These are phyloP conservation scores for Atherix ibis DNA, from an alignment of 2,888 invertebrate genomes.

Conservation along the genomic window DNA sequence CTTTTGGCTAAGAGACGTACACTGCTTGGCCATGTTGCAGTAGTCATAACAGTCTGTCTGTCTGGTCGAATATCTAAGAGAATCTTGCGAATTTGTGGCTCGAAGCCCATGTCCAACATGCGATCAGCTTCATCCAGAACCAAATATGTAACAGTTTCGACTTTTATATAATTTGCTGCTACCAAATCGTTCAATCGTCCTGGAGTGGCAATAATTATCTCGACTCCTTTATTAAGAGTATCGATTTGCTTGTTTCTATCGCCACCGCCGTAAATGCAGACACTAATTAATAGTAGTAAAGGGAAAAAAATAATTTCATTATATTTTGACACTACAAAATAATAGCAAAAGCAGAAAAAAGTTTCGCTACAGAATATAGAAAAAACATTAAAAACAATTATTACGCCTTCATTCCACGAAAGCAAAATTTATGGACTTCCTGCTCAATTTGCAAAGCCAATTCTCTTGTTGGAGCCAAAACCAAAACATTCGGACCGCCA, in stretches of 20 bases:
- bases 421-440: slow-evolving; percentile 79
- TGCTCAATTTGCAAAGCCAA: slow-evolving; percentile 83
- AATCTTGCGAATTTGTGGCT: slow-evolving; percentile 73
- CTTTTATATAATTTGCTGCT: slow-evolving; percentile 49
- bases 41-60: slow-evolving; percentile 91
- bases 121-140: slow-evolving; percentile 86
- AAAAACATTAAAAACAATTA: slow-evolving; percentile 14
- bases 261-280: slow-evolving; percentile 87
- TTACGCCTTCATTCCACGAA: slow-evolving; percentile 71
- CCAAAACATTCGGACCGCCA: slow-evolving; percentile 68
- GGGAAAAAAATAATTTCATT: slow-evolving; percentile 11
- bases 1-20: slow-evolving; percentile 71
- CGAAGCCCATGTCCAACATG: slow-evolving; percentile 79
- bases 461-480: slow-evolving; percentile 87
- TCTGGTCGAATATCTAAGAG: slow-evolving; percentile 70
- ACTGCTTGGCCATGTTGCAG: slow-evolving; percentile 87
- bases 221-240: slow-evolving; percentile 60
- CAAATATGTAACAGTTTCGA: slow-evolving; percentile 68
- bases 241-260: slow-evolving; percentile 64
- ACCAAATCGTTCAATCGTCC: slow-evolving; percentile 86
- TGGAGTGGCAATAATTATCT: slow-evolving; percentile 91
- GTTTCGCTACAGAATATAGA: not conserved
- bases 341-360: slow-evolving; percentile 5
- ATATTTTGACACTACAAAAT: too few species aligned
- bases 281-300: too few species aligned